Evolutionary conservation across 2,113 vertebrate genomes (phyloP).

Genomic region (Ptyas mucosa): DNA sequence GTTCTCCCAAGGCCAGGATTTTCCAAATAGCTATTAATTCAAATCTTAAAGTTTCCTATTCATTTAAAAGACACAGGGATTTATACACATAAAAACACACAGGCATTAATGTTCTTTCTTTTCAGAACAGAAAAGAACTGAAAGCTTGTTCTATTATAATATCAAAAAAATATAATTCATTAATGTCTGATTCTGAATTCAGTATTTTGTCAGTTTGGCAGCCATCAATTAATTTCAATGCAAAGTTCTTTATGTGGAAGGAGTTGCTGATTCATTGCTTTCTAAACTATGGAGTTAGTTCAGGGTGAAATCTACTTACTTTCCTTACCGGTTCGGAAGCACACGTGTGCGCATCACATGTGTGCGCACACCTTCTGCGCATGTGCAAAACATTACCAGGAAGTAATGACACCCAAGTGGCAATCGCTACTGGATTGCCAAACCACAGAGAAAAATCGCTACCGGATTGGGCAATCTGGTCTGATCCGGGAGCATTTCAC

Average conservation of each 20-base stretch:
- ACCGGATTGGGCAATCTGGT: too few relatives aligned
- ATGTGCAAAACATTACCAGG: too few relatives aligned
- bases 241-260: not conserved
- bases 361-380: too few relatives aligned
- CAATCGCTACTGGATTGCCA: too few relatives aligned
- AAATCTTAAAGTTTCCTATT: not conserved
- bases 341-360: too few relatives aligned
- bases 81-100: not conserved
- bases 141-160: not conserved
- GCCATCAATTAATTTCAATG: not conserved
- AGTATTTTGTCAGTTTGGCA: not conserved
- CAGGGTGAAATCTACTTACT: too few relatives aligned
- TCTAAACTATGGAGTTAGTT: not conserved
- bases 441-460: too few relatives aligned
- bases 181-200: not conserved
- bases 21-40: not conserved
- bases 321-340: too few relatives aligned
- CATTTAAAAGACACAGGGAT: not conserved
- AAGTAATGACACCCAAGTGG: too few relatives aligned
- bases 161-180: not conserved
- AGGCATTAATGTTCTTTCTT: not conserved
- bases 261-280: not conserved
- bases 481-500: too few relatives aligned
- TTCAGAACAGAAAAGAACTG: not conserved
- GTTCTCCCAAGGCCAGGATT: not conserved